Evolutionary conservation across 2,888 invertebrate genomes (phyloP), one percentile per base, ranked within the genome.

Genomic region (Clostera curtula): DNA sequence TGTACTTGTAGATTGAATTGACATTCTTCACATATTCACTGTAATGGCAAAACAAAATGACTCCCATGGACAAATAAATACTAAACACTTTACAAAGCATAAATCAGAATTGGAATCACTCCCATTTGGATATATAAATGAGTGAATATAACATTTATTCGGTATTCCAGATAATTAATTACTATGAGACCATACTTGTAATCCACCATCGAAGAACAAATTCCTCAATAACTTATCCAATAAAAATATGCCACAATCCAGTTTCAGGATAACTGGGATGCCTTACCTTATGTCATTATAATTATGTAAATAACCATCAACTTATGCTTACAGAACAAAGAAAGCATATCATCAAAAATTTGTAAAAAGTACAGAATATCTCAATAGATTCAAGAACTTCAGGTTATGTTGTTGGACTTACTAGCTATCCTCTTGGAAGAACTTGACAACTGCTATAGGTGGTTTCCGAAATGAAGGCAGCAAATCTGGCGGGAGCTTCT

Each of bases 391-490:
- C 20, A 11, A 23, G 8, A 8, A 9, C 14, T 39, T 32, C 46
- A 32, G 38, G 29, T 24, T 39, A 34, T 30, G 36, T 29, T 34
- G 23, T 29, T 20, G 33, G 49, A 87, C 92, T 90, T 87, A 95
- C 95, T 88, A 94, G 38, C 88, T 85, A 56, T 90, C 90, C 75
- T 95, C 95, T 65, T 92, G 89, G 69, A 94, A 94, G 75, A 94
- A 95, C 65, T 92, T 91, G 24, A 95, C 94, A 51, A 90, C 89
- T 27, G 91, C 92, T 47, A 93, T 88, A n/a, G 93, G 90, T 43
- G 87, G 86, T 57, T 90, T 91, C 53, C 87, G 85, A 55, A 90
- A 86, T 28, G 89, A 87, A 23, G 75, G 70, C 35, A 89, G 73
- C 44, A 91, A 82, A 56, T 92, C 91, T 45, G 89, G 87, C 12